phyloP scores from a whole-genome alignment of 2,888 invertebrate species.

The Synanthedon vespiformis region DNA sequence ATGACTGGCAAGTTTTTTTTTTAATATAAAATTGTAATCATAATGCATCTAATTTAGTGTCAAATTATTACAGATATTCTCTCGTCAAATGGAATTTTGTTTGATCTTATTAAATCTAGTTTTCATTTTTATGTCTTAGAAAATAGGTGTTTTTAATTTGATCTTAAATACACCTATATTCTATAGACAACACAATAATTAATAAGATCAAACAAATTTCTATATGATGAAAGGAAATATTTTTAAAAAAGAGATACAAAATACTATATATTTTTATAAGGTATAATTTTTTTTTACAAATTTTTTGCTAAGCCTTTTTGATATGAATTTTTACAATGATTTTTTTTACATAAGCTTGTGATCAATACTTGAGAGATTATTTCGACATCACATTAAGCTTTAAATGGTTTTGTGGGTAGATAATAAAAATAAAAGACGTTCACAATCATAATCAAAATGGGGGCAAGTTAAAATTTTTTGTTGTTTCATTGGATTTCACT shows the following conservation, averaged over 20 bases:
- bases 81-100: background rate
- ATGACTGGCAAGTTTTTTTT: background rate
- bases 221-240: background rate
- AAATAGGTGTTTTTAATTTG: background rate
- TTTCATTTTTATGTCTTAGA: no score
- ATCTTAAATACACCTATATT: background rate
- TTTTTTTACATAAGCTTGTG: slow-evolving; percentile 24
- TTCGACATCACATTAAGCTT: background rate
- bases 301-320: slow-evolving; percentile 43
- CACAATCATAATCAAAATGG: no score
- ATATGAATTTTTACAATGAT: slow-evolving; percentile 39
- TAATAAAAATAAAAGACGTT: no score
- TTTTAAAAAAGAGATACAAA: no score
- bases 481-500: no score
- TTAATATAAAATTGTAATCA: background rate
- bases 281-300: slow-evolving; percentile 38
- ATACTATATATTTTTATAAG: slow-evolving; percentile 50
- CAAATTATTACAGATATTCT: background rate
- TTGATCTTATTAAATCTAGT: background rate
- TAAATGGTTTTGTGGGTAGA: background rate
- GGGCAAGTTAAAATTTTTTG: no score
- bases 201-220: background rate
- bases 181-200: background rate
- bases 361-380: background rate
- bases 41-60: background rate